These are phyloP conservation scores for Achlya flavicornis DNA, from an alignment of 2,888 invertebrate genomes.

Conservation along the genomic window DNA sequence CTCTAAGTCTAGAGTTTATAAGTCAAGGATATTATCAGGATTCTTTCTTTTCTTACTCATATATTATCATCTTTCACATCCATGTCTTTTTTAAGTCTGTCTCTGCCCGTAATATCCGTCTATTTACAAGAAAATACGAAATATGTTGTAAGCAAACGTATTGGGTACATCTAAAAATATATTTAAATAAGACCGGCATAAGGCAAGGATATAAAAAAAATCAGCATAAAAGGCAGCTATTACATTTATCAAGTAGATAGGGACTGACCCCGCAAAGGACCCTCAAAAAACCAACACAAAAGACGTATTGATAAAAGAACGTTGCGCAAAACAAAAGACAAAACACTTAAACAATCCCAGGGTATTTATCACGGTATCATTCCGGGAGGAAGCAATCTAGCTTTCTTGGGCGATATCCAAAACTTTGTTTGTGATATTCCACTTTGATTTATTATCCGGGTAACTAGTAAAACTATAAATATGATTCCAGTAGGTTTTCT, in stretches of 20 bases:
- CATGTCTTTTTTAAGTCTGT: too few relatives aligned
- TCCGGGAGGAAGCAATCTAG: slow-evolving; percentile 28
- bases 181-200: too few relatives aligned
- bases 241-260: not conserved
- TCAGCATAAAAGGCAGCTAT: not conserved
- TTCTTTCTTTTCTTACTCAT: too few relatives aligned
- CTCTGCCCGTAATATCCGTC: too few relatives aligned
- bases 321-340: slow-evolving; percentile 6
- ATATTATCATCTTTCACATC: too few relatives aligned
- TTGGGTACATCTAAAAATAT: too few relatives aligned
- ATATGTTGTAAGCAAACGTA: too few relatives aligned
- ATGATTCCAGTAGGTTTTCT: not conserved
- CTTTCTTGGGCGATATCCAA: slow-evolving; percentile 37
- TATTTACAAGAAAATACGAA: too few relatives aligned
- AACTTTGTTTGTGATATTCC: slow-evolving; percentile 31
- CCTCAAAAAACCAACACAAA: not conserved
- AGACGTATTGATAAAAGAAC: not conserved
- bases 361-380: slow-evolving; percentile 33
- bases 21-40: too few relatives aligned
- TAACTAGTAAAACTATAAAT: not conserved
- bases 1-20: too few relatives aligned
- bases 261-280: not conserved
- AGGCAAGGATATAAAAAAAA: too few relatives aligned
- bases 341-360: slow-evolving; percentile 23
- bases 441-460: slow-evolving; percentile 8